These are phyloP conservation scores for Pangasianodon gigas DNA, from an alignment of 2,113 vertebrate genomes.

Conservation along the genomic window DNA sequence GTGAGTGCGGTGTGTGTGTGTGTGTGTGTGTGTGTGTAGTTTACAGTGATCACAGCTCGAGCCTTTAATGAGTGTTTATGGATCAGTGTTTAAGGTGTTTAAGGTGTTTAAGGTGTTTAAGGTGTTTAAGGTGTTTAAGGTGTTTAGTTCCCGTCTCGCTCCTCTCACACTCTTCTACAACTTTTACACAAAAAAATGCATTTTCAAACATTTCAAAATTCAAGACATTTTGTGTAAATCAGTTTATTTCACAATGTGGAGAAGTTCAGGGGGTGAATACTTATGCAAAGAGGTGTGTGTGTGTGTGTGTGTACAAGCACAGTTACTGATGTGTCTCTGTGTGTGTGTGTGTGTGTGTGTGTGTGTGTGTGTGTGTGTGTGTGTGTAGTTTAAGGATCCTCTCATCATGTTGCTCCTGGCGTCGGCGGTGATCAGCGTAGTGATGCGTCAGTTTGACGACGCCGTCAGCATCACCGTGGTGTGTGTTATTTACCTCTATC, in stretches of 20 bases:
- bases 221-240: too few species aligned
- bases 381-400: constrained; percentile 93
- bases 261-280: neutral
- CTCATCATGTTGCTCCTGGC: constrained; percentile 96
- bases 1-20: neutral
- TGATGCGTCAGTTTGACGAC: constrained; percentile 98
- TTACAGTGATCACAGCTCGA: neutral
- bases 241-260: too few species aligned
- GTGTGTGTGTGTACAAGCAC: neutral
- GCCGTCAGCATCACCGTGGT: constrained; percentile 99
- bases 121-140: neutral
- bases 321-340: neutral
- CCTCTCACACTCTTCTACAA: neutral
- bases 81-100: neutral
- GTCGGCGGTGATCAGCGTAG: constrained; percentile 93
- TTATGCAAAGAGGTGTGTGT: neutral
- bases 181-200: neutral
- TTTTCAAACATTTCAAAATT: too few species aligned
- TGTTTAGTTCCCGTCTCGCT: neutral
- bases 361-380: constrained; percentile 2
- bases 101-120: too few species aligned
- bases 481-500: constrained; percentile 55
- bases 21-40: neutral
- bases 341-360: neutral
- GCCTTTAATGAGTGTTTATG: neutral